Percentiles rank a stretch among this genome's conserved stretches.
phyloP scores from a whole-genome alignment of 2,797 vertebrate species.

The Acridotheres tristis region DNA sequence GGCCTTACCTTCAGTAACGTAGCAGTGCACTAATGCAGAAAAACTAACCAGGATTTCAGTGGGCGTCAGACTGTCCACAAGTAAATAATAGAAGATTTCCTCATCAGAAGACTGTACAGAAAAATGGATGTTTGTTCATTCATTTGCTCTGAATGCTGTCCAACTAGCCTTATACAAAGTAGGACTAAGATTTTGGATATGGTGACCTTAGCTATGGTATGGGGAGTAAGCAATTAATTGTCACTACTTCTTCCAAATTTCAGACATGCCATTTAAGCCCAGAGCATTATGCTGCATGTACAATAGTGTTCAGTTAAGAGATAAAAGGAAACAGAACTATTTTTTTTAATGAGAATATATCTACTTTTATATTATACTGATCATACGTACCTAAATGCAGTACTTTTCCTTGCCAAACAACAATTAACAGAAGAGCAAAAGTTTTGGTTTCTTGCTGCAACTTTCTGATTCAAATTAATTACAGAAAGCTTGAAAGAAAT shows the following conservation, averaged over 20 bases:
- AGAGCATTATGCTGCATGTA: neutral
- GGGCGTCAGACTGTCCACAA: slow-evolving; percentile 85
- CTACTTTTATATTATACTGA: neutral
- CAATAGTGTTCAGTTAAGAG: neutral
- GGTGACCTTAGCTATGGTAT: neutral
- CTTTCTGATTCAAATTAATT: neutral
- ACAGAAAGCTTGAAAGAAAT: neutral
- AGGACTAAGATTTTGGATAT: neutral
- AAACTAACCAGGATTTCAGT: slow-evolving; percentile 87
- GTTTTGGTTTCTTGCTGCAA: neutral
- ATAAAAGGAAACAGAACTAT: neutral
- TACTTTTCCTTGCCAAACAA: neutral
- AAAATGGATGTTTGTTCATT: neutral
- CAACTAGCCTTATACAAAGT: neutral
- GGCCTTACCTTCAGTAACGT: slow-evolving; percentile 74
- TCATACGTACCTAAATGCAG: neutral
- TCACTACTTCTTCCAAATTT: neutral
- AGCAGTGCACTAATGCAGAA: slow-evolving; percentile 86
- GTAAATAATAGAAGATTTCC: slow-evolving; percentile 82
- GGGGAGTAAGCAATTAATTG: neutral
- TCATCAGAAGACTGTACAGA: slow-evolving; percentile 78
- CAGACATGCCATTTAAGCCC: neutral
- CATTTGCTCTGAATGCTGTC: neutral
- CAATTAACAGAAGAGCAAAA: neutral
- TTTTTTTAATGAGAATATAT: neutral